Conservation (phyloP, 2,797 vertebrate species). For the Dryobates pubescens region DNA sequence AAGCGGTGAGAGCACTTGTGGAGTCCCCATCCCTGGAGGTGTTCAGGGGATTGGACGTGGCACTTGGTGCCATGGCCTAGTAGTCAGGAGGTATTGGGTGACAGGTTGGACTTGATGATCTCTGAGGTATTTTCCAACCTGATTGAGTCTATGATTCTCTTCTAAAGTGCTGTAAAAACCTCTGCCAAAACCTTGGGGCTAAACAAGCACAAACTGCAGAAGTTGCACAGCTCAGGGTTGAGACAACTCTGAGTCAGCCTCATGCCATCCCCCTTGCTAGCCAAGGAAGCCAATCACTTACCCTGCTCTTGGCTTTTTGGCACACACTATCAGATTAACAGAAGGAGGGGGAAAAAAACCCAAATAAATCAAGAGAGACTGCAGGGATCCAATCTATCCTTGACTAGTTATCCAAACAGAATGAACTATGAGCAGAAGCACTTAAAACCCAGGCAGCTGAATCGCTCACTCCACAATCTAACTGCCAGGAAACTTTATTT, state of each 20-base stretch:
- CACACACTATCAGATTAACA: neutral
- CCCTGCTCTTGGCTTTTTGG: neutral
- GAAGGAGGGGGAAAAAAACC: neutral
- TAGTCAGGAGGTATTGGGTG: no score
- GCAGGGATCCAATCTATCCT: neutral
- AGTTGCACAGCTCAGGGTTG: neutral
- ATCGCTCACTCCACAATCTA: conserved; percentile 34
- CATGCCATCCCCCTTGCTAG: neutral
- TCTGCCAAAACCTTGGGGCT: neutral
- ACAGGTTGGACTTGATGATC: no score
- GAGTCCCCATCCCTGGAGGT: no score
- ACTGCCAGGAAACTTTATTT: conserved; percentile 54
- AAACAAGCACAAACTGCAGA: conserved; percentile 8
- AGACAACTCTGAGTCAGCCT: conserved; percentile 10
- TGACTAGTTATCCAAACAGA: conserved; percentile 53
- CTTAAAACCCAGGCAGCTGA: neutral
- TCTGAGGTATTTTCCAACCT: no score
- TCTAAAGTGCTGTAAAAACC: neutral
- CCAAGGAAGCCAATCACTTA: neutral
- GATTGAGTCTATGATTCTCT: no score
- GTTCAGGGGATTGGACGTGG: no score
- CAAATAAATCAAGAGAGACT: neutral
- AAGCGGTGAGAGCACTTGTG: accelerated
- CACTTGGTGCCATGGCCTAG: no score
- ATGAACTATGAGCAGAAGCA: conserved; percentile 1